phyloP scores from a whole-genome alignment of 2,888 invertebrate genomes.

The Sclerodermus sp. region DNA sequence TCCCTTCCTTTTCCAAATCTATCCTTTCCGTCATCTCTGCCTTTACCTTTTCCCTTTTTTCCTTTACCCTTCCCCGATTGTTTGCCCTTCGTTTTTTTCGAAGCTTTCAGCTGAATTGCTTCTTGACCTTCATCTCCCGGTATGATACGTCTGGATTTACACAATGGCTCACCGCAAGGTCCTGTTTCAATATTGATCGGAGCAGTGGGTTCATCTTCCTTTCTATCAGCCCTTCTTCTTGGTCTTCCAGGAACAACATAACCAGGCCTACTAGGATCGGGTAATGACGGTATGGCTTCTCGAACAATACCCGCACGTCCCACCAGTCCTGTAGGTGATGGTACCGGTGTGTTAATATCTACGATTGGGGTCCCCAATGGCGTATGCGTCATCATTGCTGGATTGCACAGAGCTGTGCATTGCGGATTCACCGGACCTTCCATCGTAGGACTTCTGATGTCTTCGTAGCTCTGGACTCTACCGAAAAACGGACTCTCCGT shows the following conservation, averaged over 20 bases:
- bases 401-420: slow-evolving; percentile 31
- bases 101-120: too few relatives aligned
- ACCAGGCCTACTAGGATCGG: slow-evolving; percentile 14
- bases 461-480: slow-evolving; percentile 18
- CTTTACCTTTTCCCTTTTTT: neutral
- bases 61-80: neutral
- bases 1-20: neutral
- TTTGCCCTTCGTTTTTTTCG: neutral
- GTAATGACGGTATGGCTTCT: slow-evolving; percentile 32
- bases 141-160: slow-evolving; percentile 29
- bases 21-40: neutral
- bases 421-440: slow-evolving; percentile 8
- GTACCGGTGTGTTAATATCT: neutral
- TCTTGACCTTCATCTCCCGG: slow-evolving; percentile 5
- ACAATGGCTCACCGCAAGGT: slow-evolving; percentile 38
- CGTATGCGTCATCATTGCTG: slow-evolving; percentile 6
- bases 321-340: slow-evolving; percentile 10
- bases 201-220: slow-evolving; percentile 5
- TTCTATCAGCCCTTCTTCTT: slow-evolving; percentile 15
- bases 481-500: slow-evolving; percentile 47
- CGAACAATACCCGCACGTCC: slow-evolving; percentile 36
- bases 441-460: neutral
- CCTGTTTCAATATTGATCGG: slow-evolving; percentile 25
- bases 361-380: neutral
- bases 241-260: slow-evolving; percentile 9